Percentiles rank a stretch among this genome's conserved stretches.
These are phyloP conservation scores for Drosophila leonis DNA, from an alignment of 2,888 invertebrate genomes.

Conservation along the genomic window DNA sequence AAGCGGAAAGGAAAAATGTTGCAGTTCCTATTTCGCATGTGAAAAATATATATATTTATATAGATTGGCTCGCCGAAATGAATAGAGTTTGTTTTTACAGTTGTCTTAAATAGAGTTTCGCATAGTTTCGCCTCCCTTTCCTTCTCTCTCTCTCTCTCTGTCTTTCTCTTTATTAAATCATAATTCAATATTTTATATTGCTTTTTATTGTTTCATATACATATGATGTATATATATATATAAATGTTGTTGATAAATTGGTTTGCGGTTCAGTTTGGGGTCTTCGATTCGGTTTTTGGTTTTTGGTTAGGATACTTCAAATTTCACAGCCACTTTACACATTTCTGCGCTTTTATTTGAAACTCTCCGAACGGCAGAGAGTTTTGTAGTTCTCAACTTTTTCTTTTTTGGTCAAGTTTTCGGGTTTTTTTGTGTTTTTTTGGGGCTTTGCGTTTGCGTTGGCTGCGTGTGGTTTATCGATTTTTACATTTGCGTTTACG, in stretches of 20 bases:
- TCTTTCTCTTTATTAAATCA: conserved; percentile 38
- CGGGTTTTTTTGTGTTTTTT: conserved; percentile 43
- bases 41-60: conserved; percentile 48
- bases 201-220: conserved; percentile 48
- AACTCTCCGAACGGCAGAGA: conserved; percentile 41
- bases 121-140: conserved; percentile 47
- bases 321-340: conserved; percentile 77
- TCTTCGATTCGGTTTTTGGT: conserved; percentile 31
- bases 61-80: conserved; percentile 77
- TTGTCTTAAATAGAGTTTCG: conserved; percentile 56
- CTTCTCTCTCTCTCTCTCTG: conserved; percentile 16
- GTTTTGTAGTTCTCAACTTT: conserved; percentile 24
- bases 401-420: conserved; percentile 67
- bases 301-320: conserved; percentile 71
- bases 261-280: conserved; percentile 35
- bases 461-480: conserved; percentile 80
- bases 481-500: conserved; percentile 78
- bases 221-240: background rate
- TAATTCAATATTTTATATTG: conserved; percentile 49
- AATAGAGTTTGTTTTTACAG: conserved; percentile 53
- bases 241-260: conserved; percentile 47
- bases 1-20: conserved; percentile 80
- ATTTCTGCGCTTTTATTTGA: conserved; percentile 65
- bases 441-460: conserved; percentile 64
- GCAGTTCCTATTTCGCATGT: conserved; percentile 71